These are phyloP conservation scores for Andrena hattorfiana DNA, from an alignment of 2,888 invertebrate species.

Conservation along the genomic window DNA sequence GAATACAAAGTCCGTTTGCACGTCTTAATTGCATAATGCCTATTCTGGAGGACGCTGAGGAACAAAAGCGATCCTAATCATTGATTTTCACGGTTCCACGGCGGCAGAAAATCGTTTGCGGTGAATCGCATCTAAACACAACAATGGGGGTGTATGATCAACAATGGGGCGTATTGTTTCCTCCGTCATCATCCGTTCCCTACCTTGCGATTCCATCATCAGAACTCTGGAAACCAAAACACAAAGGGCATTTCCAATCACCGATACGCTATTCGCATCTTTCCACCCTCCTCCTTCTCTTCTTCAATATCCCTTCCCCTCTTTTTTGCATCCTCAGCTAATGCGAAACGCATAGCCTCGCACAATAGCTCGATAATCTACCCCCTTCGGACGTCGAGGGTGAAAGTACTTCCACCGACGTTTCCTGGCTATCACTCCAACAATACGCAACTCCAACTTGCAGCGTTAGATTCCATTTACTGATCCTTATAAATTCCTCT, in stretches of 20 bases:
- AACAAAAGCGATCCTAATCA: conserved; percentile 55
- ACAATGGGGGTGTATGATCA: conserved; percentile 62
- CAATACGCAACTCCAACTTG: conserved; percentile 15
- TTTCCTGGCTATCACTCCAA: neutral
- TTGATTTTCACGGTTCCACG: conserved; percentile 53
- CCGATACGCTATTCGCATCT: conserved; percentile 45
- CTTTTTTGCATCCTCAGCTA: conserved; percentile 43
- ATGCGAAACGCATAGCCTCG: conserved; percentile 48
- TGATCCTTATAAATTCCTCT: neutral
- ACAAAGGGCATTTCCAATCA: conserved; percentile 68
- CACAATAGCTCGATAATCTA: conserved; percentile 54
- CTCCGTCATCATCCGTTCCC: conserved; percentile 59
- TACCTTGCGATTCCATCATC: conserved; percentile 61
- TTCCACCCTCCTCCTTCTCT: conserved; percentile 9
- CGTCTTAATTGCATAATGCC: conserved; percentile 41
- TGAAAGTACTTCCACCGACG: conserved; percentile 37
- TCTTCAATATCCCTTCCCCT: neutral
- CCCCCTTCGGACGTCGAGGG: conserved; percentile 28
- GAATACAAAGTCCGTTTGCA: neutral
- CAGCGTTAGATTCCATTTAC: neutral
- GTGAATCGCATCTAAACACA: conserved; percentile 64
- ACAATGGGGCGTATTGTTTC: conserved; percentile 61
- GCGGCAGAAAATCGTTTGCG: conserved; percentile 62
- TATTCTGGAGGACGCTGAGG: conserved; percentile 5
- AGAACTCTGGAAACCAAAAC: conserved; percentile 54